Evolutionary conservation across 92 coral and sea anemone species (phyloP).

Genomic region (Zoanthus sansibaricus): DNA sequence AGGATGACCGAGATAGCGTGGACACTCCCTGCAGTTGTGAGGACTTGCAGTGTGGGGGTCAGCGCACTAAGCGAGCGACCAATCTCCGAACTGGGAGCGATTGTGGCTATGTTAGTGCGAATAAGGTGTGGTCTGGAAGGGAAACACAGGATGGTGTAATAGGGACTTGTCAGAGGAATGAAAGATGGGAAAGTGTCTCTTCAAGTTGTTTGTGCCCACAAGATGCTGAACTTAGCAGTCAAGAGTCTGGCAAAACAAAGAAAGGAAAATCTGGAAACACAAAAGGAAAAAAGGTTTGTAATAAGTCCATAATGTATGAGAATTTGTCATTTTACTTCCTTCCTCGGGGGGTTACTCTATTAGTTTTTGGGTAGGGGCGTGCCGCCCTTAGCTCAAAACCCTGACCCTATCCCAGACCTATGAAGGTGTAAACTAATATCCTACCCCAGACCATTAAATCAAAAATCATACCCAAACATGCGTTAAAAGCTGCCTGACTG

Average conservation of each 20-base stretch:
- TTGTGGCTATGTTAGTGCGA: slow-evolving; percentile 74
- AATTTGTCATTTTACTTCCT: too few relatives aligned
- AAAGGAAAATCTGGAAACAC: slow-evolving; percentile 41
- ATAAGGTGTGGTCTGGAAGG: slow-evolving; percentile 56
- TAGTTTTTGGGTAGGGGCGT: too few relatives aligned
- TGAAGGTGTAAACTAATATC: too few relatives aligned
- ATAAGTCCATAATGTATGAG: not conserved
- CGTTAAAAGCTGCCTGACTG: too few relatives aligned
- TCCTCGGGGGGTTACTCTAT: too few relatives aligned
- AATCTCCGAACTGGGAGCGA: slow-evolving; percentile 62
- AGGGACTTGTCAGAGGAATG: slow-evolving; percentile 35
- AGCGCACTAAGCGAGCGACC: slow-evolving; percentile 58
- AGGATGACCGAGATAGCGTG: slow-evolving; percentile 77
- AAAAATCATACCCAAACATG: too few relatives aligned
- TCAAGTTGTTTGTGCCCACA: slow-evolving; percentile 36
- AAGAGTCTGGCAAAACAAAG: slow-evolving; percentile 14
- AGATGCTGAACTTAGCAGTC: slow-evolving; percentile 18
- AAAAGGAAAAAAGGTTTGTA: slow-evolving; percentile 43
- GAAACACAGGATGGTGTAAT: slow-evolving; percentile 50
- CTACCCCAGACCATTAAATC: too few relatives aligned
- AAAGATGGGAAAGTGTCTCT: slow-evolving; percentile 24
- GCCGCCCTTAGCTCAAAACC: too few relatives aligned
- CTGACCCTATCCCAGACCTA: too few relatives aligned
- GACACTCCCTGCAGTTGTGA: slow-evolving; percentile 80
- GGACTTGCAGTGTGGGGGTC: slow-evolving; percentile 63